Percentiles rank a stretch among this genome's conserved stretches.
These are phyloP conservation scores for Boulengerochromis microlepis DNA, from an alignment of 2,113 vertebrate species.

Conservation along the genomic window DNA sequence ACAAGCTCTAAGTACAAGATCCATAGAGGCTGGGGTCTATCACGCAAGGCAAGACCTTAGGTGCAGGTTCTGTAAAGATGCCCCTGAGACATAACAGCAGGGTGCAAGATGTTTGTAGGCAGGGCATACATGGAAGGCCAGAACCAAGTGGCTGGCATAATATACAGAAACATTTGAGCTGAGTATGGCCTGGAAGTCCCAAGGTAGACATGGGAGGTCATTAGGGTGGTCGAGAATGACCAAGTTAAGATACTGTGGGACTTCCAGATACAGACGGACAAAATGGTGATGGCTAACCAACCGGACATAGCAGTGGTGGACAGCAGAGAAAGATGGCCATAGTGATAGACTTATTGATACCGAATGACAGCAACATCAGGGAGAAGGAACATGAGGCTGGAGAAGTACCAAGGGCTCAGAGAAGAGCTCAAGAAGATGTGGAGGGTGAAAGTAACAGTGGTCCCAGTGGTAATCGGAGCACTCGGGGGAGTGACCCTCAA, in stretches of 20 bases:
- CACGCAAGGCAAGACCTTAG: neutral
- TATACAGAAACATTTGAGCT: neutral
- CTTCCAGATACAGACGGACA: neutral
- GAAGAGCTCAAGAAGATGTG: neutral
- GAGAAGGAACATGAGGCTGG: neutral
- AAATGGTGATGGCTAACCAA: neutral
- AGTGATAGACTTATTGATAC: neutral
- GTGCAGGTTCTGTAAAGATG: neutral
- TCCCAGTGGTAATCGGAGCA: neutral
- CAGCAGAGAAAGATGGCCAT: neutral
- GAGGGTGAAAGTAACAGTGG: neutral
- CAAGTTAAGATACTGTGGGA: neutral
- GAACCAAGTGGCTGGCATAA: neutral
- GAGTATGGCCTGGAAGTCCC: neutral
- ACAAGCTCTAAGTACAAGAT: neutral
- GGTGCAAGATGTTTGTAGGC: neutral
- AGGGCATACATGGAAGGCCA: neutral
- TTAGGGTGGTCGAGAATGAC: neutral
- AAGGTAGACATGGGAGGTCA: neutral
- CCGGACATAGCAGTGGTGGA: neutral
- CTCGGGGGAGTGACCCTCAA: neutral
- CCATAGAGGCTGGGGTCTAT: neutral
- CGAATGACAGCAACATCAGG: neutral
- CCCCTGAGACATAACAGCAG: neutral
- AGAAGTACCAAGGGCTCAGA: neutral